These are phyloP conservation scores for Alosa alosa DNA, from an alignment of 2,113 vertebrate species.

Conservation along the genomic window DNA sequence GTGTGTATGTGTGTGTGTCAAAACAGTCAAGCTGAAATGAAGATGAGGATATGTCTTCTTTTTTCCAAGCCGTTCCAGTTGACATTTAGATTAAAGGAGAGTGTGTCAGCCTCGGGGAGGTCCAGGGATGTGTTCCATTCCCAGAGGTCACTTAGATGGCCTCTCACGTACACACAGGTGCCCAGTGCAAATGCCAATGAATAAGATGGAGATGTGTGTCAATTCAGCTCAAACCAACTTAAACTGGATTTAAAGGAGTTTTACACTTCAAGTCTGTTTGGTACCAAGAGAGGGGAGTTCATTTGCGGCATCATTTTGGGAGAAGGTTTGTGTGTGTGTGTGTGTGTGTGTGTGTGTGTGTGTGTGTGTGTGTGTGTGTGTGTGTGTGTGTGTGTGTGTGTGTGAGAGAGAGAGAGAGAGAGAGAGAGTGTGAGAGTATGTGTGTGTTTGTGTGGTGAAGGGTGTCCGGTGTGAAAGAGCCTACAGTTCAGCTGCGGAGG, in stretches of 20 bases:
- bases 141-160: background rate
- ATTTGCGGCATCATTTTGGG: background rate
- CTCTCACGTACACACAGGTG: background rate
- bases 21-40: background rate
- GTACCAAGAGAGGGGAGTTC: background rate
- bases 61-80: background rate
- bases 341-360: too few species aligned
- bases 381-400: background rate
- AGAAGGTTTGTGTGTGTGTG: too few species aligned
- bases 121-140: background rate
- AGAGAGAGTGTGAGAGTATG: background rate
- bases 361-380: background rate
- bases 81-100: constrained; percentile 4
- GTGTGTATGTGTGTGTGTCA: background rate
- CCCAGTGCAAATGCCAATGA: background rate
- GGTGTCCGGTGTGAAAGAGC: constrained; percentile 42
- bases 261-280: background rate
- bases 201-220: background rate
- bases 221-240: background rate
- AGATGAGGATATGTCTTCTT: background rate
- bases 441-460: background rate
- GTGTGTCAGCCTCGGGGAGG: background rate
- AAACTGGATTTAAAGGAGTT: background rate
- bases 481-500: constrained; percentile 42
- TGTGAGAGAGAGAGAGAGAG: background rate